These are phyloP conservation scores for Fragum sueziense DNA, from an alignment of 2,888 invertebrate species.

Conservation along the genomic window DNA sequence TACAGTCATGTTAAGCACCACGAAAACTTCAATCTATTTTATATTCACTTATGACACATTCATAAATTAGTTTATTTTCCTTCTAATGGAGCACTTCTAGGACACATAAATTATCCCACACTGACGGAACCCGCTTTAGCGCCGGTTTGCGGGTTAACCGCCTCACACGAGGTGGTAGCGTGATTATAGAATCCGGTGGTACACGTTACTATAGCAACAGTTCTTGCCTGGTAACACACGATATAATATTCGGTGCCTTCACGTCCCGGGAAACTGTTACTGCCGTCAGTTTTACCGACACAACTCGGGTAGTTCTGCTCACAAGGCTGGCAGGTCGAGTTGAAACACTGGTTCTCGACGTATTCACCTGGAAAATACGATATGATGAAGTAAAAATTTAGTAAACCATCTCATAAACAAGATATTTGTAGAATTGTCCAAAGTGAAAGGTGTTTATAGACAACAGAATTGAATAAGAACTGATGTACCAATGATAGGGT, in stretches of 20 bases:
- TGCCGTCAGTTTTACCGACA: slow-evolving; percentile 66
- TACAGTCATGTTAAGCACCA: too few species aligned
- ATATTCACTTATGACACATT: neutral
- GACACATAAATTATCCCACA: too few species aligned
- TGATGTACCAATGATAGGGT: too few species aligned
- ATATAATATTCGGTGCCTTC: slow-evolving; percentile 68
- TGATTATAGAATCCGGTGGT: slow-evolving; percentile 66
- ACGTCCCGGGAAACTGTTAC: slow-evolving; percentile 66
- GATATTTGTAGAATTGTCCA: too few species aligned
- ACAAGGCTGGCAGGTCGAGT: slow-evolving; percentile 66
- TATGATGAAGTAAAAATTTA: too few species aligned
- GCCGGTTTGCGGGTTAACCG: slow-evolving; percentile 43
- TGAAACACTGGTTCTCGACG: slow-evolving; percentile 69
- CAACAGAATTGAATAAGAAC: too few species aligned
- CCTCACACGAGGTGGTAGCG: slow-evolving; percentile 55
- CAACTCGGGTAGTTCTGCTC: slow-evolving; percentile 67
- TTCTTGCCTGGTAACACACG: slow-evolving; percentile 69
- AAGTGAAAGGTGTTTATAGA: too few species aligned
- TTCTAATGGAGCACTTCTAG: too few species aligned
- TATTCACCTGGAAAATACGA: slow-evolving; percentile 68
- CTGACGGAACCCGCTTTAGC: slow-evolving; percentile 31
- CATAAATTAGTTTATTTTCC: neutral
- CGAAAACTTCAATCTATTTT: neutral
- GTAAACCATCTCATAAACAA: too few species aligned
- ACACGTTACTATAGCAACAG: slow-evolving; percentile 70